Base-by-base conservation (phyloP, 1,140 invertebrate species). In the Brachionus calyciflorus region DNA sequence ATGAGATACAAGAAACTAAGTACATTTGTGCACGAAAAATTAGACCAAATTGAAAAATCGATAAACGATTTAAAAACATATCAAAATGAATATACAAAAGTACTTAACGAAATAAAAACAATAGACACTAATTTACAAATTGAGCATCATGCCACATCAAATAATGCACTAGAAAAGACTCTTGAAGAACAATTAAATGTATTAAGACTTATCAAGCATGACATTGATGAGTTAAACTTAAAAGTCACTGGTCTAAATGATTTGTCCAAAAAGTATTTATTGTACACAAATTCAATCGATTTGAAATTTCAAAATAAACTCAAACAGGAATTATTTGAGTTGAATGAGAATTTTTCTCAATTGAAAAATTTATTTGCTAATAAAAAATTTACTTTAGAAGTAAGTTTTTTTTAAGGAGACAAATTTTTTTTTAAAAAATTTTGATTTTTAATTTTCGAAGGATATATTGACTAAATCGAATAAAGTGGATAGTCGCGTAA, bases 371-470 rank as follows among this genome's bases (percentile, higher is more conserved):
- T 12, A n/a, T 51, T 30, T 51, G 30, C 46, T 5, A 73, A 51
- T 37, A 73, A 55, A 73, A 33, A 51, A 51, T 73, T 37, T 41
- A 33, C 37, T 37, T 41, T 73, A 49, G 69, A 73, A 30, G 69
- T 73, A 51, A 51, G 33, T 51, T 37, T 17, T 57, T 28, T 14
- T 33, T 12, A 21, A 6, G 17, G 21, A 1, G 0, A 14, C 17
- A 73, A 51, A 4, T 9, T 6, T 28, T 14, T n/a, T 0, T 48
- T 5, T 2, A 30, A 37, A 19, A 37, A 51, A 21, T 51, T 51
- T 37, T 37, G 12, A 30, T 21, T 24, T n/a, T 30, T 48, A 19
- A 26, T 24, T 28, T 44, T n/a, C n/a, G 9, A 40, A 73, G 69
- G 69, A 73, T 73, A 19, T 51, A 14, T 55, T 73, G 69, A 10